A percentile compares a stretch with the other conserved stretches of the same genome.
phyloP scores from a whole-genome alignment of 1,140 invertebrate genomes.

The Bombus difficillimus region DNA sequence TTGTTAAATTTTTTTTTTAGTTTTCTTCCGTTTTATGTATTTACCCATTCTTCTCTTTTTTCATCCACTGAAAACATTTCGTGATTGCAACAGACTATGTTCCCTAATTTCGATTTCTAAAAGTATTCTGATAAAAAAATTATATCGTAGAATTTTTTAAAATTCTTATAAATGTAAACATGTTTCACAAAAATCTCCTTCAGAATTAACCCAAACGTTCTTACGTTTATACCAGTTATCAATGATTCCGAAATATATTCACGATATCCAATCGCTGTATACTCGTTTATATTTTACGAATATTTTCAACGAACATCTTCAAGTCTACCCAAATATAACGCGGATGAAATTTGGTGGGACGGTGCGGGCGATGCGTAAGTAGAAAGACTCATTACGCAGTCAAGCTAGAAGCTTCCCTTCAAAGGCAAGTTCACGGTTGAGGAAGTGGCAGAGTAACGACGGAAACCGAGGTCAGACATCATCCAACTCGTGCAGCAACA shows the following conservation, averaged over 20 bases:
- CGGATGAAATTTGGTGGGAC: neutral
- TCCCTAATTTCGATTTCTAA: too few relatives aligned
- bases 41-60: neutral
- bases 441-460: constrained; percentile 18
- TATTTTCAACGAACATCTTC: neutral
- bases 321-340: neutral
- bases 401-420: constrained; percentile 36
- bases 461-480: constrained; percentile 56
- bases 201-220: too few relatives aligned
- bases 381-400: constrained; percentile 59
- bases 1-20: rapidly evolving
- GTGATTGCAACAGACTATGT: too few relatives aligned
- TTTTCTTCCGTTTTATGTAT: rapidly evolving
- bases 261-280: too few relatives aligned
- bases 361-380: constrained; percentile 47
- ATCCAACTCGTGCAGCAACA: constrained; percentile 51
- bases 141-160: too few relatives aligned
- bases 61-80: too few relatives aligned
- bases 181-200: too few relatives aligned
- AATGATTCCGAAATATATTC: too few relatives aligned
- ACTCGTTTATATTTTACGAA: too few relatives aligned
- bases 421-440: constrained; percentile 50
- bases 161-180: too few relatives aligned
- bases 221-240: too few relatives aligned
- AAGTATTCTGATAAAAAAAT: too few relatives aligned